Conservation (phyloP, 1,140 invertebrate genomes). For the Drosophila subobscura region DNA sequence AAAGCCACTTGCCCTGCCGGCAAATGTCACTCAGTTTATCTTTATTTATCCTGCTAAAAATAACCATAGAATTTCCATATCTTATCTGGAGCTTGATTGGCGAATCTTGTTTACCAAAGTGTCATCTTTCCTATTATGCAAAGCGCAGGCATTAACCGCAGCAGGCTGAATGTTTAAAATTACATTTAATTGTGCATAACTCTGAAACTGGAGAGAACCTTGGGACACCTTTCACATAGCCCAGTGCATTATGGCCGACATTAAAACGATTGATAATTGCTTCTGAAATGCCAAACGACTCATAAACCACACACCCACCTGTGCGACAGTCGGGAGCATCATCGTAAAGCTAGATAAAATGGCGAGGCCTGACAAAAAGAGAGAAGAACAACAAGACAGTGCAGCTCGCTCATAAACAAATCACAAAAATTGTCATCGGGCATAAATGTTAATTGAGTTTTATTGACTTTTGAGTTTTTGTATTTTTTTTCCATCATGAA, state of each 20-base stretch:
- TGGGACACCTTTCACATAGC: conserved; percentile 20
- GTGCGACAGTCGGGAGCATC: not conserved
- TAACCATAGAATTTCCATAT: too few relatives aligned
- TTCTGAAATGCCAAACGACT: conserved; percentile 32
- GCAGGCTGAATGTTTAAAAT: conserved; percentile 6
- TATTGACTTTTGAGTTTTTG: conserved; percentile 52
- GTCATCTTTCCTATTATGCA: not conserved
- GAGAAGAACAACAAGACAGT: not conserved
- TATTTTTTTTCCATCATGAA: conserved; percentile 35
- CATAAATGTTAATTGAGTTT: conserved; percentile 68
- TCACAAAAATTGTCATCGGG: conserved; percentile 34
- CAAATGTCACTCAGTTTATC: too few relatives aligned
- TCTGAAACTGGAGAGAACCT: conserved; percentile 8
- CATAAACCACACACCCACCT: conserved; percentile 41
- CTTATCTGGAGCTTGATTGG: too few relatives aligned
- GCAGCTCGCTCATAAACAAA: conserved; percentile 19
- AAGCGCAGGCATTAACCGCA: conserved; percentile 18
- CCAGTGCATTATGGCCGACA: conserved; percentile 17
- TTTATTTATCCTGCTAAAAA: too few relatives aligned
- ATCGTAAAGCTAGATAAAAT: conserved; percentile 4
- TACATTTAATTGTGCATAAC: conserved; percentile 18
- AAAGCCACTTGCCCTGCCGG: too few relatives aligned
- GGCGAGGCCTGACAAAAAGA: conserved; percentile 11
- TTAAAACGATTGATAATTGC: conserved; percentile 33
- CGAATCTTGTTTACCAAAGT: too few relatives aligned